Base-by-base conservation (phyloP, 1,140 invertebrate genomes). In the Pomacea maculata region DNA sequence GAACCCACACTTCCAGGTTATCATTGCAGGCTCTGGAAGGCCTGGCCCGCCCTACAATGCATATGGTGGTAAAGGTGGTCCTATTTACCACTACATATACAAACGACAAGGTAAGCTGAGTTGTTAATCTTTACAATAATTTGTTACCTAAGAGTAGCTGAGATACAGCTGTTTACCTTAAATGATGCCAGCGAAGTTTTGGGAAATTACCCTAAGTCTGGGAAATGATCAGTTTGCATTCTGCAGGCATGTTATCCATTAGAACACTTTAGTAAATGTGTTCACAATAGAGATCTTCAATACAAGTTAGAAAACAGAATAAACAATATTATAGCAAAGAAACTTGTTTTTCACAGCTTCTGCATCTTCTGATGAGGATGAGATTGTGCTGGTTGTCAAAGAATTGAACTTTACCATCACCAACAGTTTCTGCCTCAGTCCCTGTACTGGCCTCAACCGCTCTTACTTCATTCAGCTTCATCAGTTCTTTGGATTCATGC, bases 331-430 rank as follows among this genome's bases (percentile, higher is more conserved):
- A 45, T 45, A 45, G 34, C 3, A 45, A 45, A 45, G 34, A 45
- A 45, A 45, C 34, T 45, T 45, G 34, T 45, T 45, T 45, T 45
- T n/a, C 6, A 12, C 75, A 76, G 75, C 19, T 21, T n/a, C 63
- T 11, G 2, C 25, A 14, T 12, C 19, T 55, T 54, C 29, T 55
- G 77, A 45, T 8, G 29, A n/a, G 14, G 67, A 70, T 34, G 77
- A 78, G 52, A 55, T 78, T 17, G 54, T 52, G 7, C 81, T 86
- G 63, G 71, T 74, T 19, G 54, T 86, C 6, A 84, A 83, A 34
- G 80, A 82, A 57, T 61, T 80, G 1, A 85, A 86, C 57, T 75
- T 81, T 54, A 83, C 75, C 17, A 81, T 85, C 57, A 77, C 65
- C 19, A 52, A 74, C 12, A 67, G 68, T 1, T 83, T 81, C 63